Evolutionary conservation across 2,113 vertebrate species (phyloP).

Genomic region (Dipodomys merriami): DNA sequence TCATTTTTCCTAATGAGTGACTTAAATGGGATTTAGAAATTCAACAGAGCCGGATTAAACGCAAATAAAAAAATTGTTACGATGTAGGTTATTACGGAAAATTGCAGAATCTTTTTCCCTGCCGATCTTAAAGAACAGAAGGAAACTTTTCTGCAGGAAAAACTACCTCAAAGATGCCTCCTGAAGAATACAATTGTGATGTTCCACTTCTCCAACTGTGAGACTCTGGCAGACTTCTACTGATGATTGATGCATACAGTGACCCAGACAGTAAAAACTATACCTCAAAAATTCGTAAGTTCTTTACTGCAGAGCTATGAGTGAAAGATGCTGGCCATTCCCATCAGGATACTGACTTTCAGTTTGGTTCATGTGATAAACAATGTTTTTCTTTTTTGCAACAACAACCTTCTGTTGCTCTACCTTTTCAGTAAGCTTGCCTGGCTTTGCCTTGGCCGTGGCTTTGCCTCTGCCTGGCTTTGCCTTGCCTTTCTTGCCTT

Average conservation of each 20-base stretch:
- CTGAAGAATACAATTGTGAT: neutral
- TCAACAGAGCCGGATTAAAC: neutral
- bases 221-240: neutral
- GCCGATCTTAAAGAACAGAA: constrained; percentile 25
- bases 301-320: neutral
- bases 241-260: neutral
- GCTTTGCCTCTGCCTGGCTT: too few relatives aligned
- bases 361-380: neutral
- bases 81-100: constrained; percentile 28
- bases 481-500: too few relatives aligned
- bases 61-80: constrained; percentile 23
- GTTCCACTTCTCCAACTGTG: neutral
- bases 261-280: neutral
- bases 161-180: neutral
- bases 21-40: constrained; percentile 24
- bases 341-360: neutral
- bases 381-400: neutral
- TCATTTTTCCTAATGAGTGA: neutral
- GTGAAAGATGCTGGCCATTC: neutral
- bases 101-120: constrained; percentile 2
- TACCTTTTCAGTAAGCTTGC: neutral
- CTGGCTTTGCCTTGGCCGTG: too few relatives aligned
- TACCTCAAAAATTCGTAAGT: neutral
- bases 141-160: constrained; percentile 14
- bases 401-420: neutral